Evolutionary conservation across 2,113 vertebrate genomes (phyloP), one percentile per base, ranked within the genome.

Genomic region (Eidolon helvum): DNA sequence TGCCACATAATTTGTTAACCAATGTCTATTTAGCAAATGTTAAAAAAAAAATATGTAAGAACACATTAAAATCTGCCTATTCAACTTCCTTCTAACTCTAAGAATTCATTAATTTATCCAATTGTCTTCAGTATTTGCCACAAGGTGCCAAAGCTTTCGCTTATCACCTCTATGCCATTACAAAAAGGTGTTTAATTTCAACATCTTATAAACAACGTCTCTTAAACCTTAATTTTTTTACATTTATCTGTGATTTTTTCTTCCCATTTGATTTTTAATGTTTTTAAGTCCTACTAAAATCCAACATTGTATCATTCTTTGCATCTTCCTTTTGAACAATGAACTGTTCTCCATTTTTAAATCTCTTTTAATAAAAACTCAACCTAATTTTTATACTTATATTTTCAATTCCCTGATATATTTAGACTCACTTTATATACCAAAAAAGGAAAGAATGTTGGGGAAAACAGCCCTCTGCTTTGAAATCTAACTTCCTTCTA

Each of bases 401-500:
- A 86, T 53, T 77, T 95, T 72, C 68, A 90, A 86, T 61, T 79
- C 71, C 40, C 55, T 89, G 55, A 91, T 40, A 57, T 68, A 78
- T 48, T 87, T 48, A 68, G 57, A 72, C 59, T 75, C 61, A 91
- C 18, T 57, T 57, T 43, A 82, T 12, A 90, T 22, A 59, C 16
- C 24, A 79, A n/a, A 80, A 45, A 83, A 68, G 6, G 18, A 90
- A 92, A 30, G 22, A 90, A 71, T 66, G 35, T n/a, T 28, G 43
- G 2, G 10, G 28, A 4, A 63, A 91, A 96, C 45, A 59, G 78
- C 6, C 59, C 8, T 63, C 40, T 82, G 79, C 26, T 71, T 66
- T 26, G 57, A 96, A 96, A 78, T 48, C 69, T 48, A 90, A 92
- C 77, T 82, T 94, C 35, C 28, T 94, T 86, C 69, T 86, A 69